Conservation (phyloP, 2,888 invertebrate genomes). For the Anodontia alba region DNA sequence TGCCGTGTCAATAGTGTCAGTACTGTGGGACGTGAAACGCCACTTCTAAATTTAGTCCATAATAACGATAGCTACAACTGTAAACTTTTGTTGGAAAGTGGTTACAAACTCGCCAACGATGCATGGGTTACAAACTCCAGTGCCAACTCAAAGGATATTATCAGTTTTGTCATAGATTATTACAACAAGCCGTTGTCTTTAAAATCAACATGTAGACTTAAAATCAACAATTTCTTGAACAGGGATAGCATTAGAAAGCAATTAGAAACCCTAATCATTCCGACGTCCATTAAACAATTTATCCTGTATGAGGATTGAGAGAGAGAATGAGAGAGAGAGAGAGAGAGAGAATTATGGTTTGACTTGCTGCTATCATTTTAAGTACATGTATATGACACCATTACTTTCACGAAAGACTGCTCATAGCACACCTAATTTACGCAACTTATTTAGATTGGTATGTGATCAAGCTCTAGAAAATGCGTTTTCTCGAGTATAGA, state of each 20-base stretch:
- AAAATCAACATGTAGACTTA: not conserved
- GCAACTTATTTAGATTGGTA: too few relatives aligned
- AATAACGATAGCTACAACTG: conserved; percentile 3
- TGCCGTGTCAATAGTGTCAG: not conserved
- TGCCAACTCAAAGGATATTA: not conserved
- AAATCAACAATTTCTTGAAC: not conserved
- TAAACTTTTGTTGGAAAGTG: not conserved
- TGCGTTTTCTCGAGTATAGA: too few relatives aligned
- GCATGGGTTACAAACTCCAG: not conserved
- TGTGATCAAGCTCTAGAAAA: too few relatives aligned
- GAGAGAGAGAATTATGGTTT: too few relatives aligned
- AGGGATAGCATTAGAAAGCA: not conserved
- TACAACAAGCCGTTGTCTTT: not conserved
- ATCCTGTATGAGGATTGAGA: not conserved
- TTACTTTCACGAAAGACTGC: too few relatives aligned
- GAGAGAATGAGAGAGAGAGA: too few relatives aligned
- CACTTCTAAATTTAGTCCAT: conserved; percentile 8
- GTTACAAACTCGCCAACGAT: conserved; percentile 5
- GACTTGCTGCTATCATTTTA: too few relatives aligned
- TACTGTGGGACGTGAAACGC: conserved; percentile 2
- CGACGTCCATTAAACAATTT: not conserved
- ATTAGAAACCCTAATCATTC: not conserved
- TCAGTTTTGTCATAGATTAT: not conserved
- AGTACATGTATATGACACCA: too few relatives aligned
- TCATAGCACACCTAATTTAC: too few relatives aligned